phyloP scores from a whole-genome alignment of 2,888 invertebrate species.

The Diaprepes abbreviatus region DNA sequence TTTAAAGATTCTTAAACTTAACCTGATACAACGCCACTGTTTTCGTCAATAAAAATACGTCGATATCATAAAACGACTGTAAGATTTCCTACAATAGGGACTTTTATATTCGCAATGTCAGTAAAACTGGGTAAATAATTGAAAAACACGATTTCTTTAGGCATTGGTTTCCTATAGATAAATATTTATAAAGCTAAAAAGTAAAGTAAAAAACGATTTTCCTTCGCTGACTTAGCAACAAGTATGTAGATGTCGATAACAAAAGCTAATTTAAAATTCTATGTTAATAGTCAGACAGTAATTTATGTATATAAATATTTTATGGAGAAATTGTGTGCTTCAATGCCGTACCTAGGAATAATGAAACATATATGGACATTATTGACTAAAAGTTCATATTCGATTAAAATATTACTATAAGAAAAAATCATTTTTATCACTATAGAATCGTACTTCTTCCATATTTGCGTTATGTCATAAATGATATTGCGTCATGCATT shows the following conservation, averaged over 20 bases:
- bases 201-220: not conserved
- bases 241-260: not conserved
- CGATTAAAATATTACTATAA: too few species aligned
- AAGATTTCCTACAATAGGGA: not conserved
- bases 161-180: not conserved
- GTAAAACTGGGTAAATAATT: slow-evolving; percentile 5
- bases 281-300: not conserved
- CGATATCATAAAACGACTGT: slow-evolving; percentile 1
- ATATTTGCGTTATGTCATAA: too few species aligned
- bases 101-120: not conserved
- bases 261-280: not conserved
- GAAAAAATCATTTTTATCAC: too few species aligned
- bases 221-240: not conserved
- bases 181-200: slow-evolving; percentile 15
- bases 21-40: not conserved
- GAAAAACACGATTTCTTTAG: not conserved
- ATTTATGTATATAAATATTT: too few species aligned
- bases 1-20: too few species aligned
- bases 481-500: too few species aligned
- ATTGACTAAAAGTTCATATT: too few species aligned
- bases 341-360: too few species aligned
- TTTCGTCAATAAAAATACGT: not conserved
- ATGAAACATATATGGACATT: too few species aligned
- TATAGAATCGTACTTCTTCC: too few species aligned
- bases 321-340: too few species aligned